These are phyloP conservation scores for Grus americana DNA, from an alignment of 2,113 vertebrate genomes.

Conservation along the genomic window DNA sequence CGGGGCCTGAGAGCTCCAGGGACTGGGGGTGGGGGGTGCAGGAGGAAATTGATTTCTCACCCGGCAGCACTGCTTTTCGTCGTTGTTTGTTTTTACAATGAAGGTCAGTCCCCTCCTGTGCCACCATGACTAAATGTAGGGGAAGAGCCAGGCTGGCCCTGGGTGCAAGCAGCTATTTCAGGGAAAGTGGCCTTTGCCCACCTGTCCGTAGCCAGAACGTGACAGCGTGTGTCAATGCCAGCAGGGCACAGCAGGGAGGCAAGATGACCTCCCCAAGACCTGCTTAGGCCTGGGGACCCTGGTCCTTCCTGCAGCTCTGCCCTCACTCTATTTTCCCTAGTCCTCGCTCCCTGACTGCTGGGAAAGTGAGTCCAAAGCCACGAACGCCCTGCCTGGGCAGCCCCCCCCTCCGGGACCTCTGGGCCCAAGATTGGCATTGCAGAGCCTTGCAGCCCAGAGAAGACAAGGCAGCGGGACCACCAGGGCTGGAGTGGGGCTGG, in stretches of 20 bases:
- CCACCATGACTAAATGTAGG: background rate
- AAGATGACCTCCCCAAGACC: background rate
- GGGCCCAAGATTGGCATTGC: fast-evolving
- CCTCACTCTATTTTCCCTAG: background rate
- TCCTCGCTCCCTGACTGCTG: background rate
- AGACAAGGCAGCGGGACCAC: background rate
- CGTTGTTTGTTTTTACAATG: background rate
- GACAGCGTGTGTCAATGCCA: background rate
- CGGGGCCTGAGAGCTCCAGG: background rate
- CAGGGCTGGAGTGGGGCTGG: background rate
- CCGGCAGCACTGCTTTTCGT: background rate
- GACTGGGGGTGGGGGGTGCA: too few relatives aligned
- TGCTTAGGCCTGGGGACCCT: background rate
- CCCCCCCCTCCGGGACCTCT: background rate
- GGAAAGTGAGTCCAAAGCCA: background rate
- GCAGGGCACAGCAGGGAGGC: background rate
- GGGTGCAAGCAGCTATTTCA: background rate
- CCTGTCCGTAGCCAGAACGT: background rate
- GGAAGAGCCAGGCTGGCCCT: background rate
- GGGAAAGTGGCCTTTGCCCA: slow-evolving; percentile 1
- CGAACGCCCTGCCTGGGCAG: background rate
- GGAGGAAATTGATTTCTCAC: background rate
- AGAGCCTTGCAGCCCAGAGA: background rate
- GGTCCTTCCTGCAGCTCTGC: background rate
- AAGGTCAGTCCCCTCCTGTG: background rate